Percentiles rank a stretch among this genome's conserved stretches.
Evolutionary conservation across 2,888 invertebrate genomes (phyloP).

Genomic region (Antitype chi): DNA sequence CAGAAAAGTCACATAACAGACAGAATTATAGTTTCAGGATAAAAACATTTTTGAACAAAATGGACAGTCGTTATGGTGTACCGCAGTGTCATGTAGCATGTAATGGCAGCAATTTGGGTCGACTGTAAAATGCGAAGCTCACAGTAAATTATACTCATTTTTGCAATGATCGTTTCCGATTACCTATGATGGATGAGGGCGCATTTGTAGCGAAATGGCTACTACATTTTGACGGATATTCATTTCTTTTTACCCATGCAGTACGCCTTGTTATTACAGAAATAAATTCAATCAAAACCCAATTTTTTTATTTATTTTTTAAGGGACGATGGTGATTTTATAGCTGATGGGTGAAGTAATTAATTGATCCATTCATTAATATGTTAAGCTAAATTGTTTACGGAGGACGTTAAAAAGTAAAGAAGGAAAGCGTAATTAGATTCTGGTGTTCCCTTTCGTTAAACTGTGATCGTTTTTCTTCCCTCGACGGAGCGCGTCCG

Average conservation of each 20-base stretch:
- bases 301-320: conserved; percentile 47
- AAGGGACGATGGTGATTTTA: not conserved
- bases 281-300: conserved; percentile 60
- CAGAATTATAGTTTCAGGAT: conserved; percentile 57
- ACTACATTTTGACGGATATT: conserved; percentile 73
- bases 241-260: conserved; percentile 64
- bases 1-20: conserved; percentile 69
- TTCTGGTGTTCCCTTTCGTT: conserved; percentile 72
- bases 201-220: conserved; percentile 77
- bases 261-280: conserved; percentile 60
- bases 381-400: conserved; percentile 61
- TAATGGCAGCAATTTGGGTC: conserved; percentile 86
- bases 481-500: conserved; percentile 73
- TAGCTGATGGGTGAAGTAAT: conserved; percentile 20
- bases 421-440: conserved; percentile 66
- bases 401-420: conserved; percentile 54
- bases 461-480: conserved; percentile 78
- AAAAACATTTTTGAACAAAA: conserved; percentile 73
- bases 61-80: conserved; percentile 78
- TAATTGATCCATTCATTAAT: conserved; percentile 52
- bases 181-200: conserved; percentile 84
- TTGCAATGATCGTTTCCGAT: conserved; percentile 88
- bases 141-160: conserved; percentile 87
- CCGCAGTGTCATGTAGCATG: conserved; percentile 82
- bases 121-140: conserved; percentile 84